Base-by-base conservation (phyloP, 2,797 vertebrate species). In the Sebastes wilsoni region DNA sequence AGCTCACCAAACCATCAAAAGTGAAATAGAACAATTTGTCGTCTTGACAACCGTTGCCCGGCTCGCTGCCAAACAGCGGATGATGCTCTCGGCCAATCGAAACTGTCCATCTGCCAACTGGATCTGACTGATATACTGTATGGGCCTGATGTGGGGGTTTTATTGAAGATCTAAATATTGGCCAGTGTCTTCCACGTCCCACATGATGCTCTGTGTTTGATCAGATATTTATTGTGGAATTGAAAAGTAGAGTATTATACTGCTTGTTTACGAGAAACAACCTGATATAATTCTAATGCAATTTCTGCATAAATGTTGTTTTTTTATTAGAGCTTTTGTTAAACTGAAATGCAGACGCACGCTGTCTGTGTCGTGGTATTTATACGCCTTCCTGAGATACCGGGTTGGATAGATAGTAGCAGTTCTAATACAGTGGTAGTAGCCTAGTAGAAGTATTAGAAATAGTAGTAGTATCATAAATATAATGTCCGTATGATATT, bases 11-110 rank as follows among this genome's bases (percentile, higher is more conserved):
- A 75, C 27, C 61, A 66, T 88, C 78, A 87, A 73, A 80, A 70
- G 67, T 77, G 20, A 82, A 77, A 82, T 14, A 72, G 73, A 89
- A 88, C 75, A 89, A 90, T 89, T 72, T 66, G 84, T 92, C 79
- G 80, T 69, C 90, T 74, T 90, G 88, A 90, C 88, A 92, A 91
- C 89, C 64, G 79, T 59, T 62, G 46, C 66, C 69, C 8, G 23
- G 66, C 70, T 75, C 42, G 2, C 69, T 46, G 83, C 77, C 87
- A 87, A 85, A 84, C 65, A 80, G 78, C 66, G 32, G 49, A 77
- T 56, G 68, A 79, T 34, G 79, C 49, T 79, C 61, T 72, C 3
- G n/a, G 80, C 81, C 71, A 85, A 79, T 88, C 67, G 9, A 74
- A 83, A 38, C 65, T 5, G 20, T 38, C 55, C 20, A 14, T 42